Conservation (phyloP, 2,797 vertebrate genomes). For the Brachymystax lenok region DNA sequence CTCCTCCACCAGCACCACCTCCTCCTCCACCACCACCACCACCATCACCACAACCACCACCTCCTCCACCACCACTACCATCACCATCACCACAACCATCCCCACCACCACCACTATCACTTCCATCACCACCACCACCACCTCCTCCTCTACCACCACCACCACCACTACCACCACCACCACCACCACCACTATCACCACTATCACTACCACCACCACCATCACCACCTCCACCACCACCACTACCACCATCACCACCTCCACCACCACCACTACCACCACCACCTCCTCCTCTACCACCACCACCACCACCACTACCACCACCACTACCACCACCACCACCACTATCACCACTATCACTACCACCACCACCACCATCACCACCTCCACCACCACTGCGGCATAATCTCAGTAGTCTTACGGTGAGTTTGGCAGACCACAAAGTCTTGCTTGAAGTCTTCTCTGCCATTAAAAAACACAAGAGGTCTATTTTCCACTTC, state of each 20-base stretch:
- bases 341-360: background rate
- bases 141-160: too few relatives aligned
- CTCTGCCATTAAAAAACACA: constrained; percentile 68
- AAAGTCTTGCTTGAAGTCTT: constrained; percentile 46
- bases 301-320: too few relatives aligned
- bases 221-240: too few relatives aligned
- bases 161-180: background rate
- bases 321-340: background rate
- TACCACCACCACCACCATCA: too few relatives aligned
- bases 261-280: too few relatives aligned
- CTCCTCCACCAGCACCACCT: fast-evolving
- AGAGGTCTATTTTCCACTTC: constrained; percentile 79
- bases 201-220: fast-evolving
- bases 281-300: too few relatives aligned
- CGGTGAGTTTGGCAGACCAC: constrained; percentile 34
- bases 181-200: background rate
- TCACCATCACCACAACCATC: too few relatives aligned
- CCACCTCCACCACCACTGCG: background rate
- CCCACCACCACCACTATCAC: too few relatives aligned
- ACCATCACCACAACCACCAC: too few relatives aligned
- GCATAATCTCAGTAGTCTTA: background rate
- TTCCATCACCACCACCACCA: fast-evolving
- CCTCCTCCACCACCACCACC: too few relatives aligned
- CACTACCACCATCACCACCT: fast-evolving
- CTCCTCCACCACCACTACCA: too few relatives aligned